Percentiles rank a stretch among this genome's conserved stretches.
Evolutionary conservation across 2,888 invertebrate genomes (phyloP).

Genomic region (Torymus tubicola): DNA sequence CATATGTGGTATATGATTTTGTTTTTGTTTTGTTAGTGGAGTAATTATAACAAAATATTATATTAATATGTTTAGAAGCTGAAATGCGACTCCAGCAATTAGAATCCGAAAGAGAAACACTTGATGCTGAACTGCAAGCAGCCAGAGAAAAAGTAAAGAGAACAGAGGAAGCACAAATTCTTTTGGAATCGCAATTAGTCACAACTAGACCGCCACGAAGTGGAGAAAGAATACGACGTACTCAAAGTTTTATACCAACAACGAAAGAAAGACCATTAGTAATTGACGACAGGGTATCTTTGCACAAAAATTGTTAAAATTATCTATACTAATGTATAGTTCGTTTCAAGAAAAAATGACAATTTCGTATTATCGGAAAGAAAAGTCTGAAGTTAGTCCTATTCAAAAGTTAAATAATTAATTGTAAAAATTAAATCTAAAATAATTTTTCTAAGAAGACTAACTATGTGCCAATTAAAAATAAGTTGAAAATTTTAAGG

Average conservation of each 20-base stretch:
- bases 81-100: conserved; percentile 83
- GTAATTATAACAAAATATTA: conserved; percentile 10
- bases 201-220: conserved; percentile 79
- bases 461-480: conserved; percentile 31
- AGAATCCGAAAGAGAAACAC: conserved; percentile 83
- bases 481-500: conserved; percentile 39
- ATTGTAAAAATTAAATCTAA: conserved; percentile 32
- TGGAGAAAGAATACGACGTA: conserved; percentile 81
- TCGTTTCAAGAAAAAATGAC: conserved; percentile 23
- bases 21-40: not conserved
- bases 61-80: conserved; percentile 80
- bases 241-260: conserved; percentile 84
- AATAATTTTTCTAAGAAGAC: conserved; percentile 10
- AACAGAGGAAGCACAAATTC: conserved; percentile 82
- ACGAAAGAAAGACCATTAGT: conserved; percentile 77
- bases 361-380: conserved; percentile 44
- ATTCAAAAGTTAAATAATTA: conserved; percentile 28
- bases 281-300: conserved; percentile 59
- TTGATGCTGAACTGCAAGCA: conserved; percentile 84
- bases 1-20: not conserved
- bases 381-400: conserved; percentile 54
- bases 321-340: conserved; percentile 25
- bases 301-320: conserved; percentile 63
- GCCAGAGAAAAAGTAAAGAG: conserved; percentile 84
- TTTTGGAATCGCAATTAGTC: conserved; percentile 79